A percentile compares a stretch with the other conserved stretches of the same genome.
Evolutionary conservation across 2,797 vertebrate species (phyloP).

Genomic region (Semaprochilodus insignis): DNA sequence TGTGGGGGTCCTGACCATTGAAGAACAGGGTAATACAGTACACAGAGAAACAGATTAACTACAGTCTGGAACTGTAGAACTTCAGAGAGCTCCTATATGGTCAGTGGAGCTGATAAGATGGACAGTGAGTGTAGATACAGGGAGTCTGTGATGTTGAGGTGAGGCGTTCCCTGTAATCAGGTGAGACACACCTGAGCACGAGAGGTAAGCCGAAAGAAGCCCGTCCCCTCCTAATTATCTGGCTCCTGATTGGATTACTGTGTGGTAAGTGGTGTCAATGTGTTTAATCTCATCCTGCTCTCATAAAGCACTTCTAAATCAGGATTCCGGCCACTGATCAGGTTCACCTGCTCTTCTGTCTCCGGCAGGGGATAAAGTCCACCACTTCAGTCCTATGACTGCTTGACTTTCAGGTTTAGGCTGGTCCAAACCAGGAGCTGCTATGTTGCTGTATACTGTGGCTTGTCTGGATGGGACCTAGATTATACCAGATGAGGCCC

Average conservation of each 20-base stretch:
- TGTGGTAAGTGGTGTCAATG: not conserved
- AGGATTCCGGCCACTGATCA: not conserved
- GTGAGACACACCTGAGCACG: not conserved
- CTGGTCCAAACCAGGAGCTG: slow-evolving; percentile 46
- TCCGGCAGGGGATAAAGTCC: not conserved
- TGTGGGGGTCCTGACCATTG: too few species aligned
- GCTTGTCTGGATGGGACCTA: slow-evolving; percentile 44
- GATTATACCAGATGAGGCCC: slow-evolving; percentile 28
- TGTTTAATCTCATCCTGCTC: not conserved
- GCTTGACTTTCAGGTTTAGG: not conserved
- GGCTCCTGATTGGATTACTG: not conserved
- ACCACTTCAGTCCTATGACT: too few species aligned
- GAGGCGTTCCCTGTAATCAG: not conserved
- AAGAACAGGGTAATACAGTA: too few species aligned
- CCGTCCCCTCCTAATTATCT: not conserved
- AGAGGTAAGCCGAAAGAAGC: not conserved
- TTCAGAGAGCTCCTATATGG: too few species aligned
- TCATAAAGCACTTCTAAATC: not conserved
- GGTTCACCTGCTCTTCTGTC: not conserved
- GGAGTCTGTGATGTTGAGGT: not conserved
- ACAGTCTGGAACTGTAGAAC: too few species aligned
- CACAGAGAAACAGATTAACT: too few species aligned
- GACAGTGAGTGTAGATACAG: too few species aligned
- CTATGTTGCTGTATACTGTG: slow-evolving; percentile 42
- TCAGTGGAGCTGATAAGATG: too few species aligned